phyloP scores from a whole-genome alignment of 1,140 invertebrate species.

The Euwallacea similis region DNA sequence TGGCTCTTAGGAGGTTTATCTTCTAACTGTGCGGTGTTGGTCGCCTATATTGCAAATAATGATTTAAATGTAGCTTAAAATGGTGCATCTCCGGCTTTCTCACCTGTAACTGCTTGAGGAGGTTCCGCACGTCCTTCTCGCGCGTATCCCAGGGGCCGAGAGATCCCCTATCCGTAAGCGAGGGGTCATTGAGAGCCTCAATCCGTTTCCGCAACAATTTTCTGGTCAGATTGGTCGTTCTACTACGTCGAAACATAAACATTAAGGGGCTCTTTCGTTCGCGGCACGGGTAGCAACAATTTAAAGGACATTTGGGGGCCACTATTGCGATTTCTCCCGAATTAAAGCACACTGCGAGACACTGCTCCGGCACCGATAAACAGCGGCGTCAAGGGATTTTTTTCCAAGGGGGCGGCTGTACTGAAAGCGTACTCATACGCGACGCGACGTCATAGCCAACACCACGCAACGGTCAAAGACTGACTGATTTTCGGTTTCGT shows the following conservation, averaged over 20 bases:
- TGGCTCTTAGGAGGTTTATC: too few species aligned
- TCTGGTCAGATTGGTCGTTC: slow-evolving; percentile 65
- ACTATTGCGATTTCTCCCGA: slow-evolving; percentile 50
- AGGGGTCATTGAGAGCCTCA: slow-evolving; percentile 53
- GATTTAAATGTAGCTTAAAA: too few species aligned
- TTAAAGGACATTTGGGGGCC: slow-evolving; percentile 57
- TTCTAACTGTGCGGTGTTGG: too few species aligned
- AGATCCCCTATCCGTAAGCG: slow-evolving; percentile 38
- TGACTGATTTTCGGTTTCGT: slow-evolving; percentile 12
- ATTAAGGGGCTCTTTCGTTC: slow-evolving; percentile 59
- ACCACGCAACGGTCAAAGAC: slow-evolving; percentile 4
- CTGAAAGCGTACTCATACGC: slow-evolving; percentile 10
- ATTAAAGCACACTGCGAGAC: slow-evolving; percentile 11
- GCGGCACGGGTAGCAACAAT: slow-evolving; percentile 47
- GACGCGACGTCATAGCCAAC: slow-evolving; percentile 10
- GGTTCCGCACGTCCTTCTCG: slow-evolving; percentile 41
- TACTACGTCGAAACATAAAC: slow-evolving; percentile 76
- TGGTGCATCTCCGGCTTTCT: not conserved
- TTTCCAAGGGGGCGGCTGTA: slow-evolving; percentile 19
- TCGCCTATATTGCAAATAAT: too few species aligned
- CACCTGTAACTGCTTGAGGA: slow-evolving; percentile 54
- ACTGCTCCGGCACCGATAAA: slow-evolving; percentile 11
- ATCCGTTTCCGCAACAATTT: slow-evolving; percentile 63
- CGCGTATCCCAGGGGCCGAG: slow-evolving; percentile 57
- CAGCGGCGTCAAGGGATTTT: slow-evolving; percentile 14